Evolutionary conservation across 2,113 vertebrate species (phyloP).

Genomic region (Motacilla alba): DNA sequence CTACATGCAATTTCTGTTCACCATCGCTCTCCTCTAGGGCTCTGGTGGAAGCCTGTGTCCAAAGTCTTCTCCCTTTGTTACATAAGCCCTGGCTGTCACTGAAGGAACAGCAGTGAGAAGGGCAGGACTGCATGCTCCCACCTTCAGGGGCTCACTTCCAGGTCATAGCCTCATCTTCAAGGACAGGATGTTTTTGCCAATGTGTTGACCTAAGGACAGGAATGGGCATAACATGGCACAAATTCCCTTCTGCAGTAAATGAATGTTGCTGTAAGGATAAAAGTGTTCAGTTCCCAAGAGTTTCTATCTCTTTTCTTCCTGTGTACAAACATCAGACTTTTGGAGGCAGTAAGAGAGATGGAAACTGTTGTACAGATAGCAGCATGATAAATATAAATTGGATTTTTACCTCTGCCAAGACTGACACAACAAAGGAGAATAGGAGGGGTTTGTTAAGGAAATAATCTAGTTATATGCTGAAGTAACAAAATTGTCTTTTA

Average conservation of each 20-base stretch:
- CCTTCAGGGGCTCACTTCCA: neutral
- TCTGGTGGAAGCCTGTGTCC: neutral
- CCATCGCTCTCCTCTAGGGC: fast-evolving
- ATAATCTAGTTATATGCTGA: neutral
- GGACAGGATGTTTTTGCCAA: neutral
- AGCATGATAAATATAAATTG: neutral
- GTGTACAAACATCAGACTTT: neutral
- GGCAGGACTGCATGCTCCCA: neutral
- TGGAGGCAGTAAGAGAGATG: neutral
- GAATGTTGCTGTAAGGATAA: neutral
- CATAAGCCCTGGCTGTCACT: neutral
- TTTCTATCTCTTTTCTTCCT: neutral
- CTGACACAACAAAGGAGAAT: neutral
- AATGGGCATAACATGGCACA: fast-evolving
- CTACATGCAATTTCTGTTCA: neutral
- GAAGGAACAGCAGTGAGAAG: neutral
- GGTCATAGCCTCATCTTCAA: neutral
- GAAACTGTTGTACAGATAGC: fast-evolving
- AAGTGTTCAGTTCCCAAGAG: fast-evolving
- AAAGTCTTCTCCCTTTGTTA: neutral
- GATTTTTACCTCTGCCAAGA: neutral
- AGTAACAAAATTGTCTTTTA: neutral
- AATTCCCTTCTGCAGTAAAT: neutral
- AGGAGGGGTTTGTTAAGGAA: neutral
- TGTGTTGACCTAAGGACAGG: neutral